These are phyloP conservation scores for Ladona fulva DNA, from an alignment of 1,140 invertebrate genomes.

Conservation along the genomic window DNA sequence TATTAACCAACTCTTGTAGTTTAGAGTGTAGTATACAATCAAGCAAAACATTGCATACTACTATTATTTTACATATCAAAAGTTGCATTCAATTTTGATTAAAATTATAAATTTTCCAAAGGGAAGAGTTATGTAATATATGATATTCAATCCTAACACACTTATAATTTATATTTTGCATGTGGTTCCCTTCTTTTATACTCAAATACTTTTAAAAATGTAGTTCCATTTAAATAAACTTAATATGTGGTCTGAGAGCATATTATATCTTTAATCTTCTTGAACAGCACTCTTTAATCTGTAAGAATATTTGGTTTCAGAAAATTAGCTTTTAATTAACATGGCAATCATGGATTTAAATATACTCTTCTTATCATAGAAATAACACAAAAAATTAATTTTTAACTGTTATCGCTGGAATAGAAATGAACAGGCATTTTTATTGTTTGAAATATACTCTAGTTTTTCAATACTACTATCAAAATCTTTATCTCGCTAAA, in stretches of 20 bases:
- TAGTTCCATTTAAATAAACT: not conserved
- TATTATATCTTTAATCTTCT: not conserved
- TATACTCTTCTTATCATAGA: not conserved
- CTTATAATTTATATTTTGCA: not conserved
- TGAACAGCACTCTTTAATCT: not conserved
- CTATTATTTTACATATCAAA: slow-evolving; percentile 11
- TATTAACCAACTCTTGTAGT: not conserved
- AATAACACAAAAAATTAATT: not conserved
- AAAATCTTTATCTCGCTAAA: not conserved
- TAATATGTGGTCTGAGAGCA: not conserved
- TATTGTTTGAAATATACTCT: not conserved
- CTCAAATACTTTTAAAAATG: not conserved
- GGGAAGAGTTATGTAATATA: not conserved
- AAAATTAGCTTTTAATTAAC: not conserved
- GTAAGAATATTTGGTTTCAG: not conserved
- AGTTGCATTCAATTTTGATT: slow-evolving; percentile 5
- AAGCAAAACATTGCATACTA: not conserved
- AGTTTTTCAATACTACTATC: not conserved
- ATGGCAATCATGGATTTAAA: not conserved
- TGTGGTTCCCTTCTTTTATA: not conserved
- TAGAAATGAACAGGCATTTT: not conserved
- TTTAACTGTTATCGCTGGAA: not conserved
- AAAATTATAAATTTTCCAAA: not conserved
- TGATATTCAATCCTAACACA: not conserved
- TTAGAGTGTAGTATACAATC: slow-evolving; percentile 1